Conservation (phyloP, 2,113 vertebrate species). For the Caracal caracal region DNA sequence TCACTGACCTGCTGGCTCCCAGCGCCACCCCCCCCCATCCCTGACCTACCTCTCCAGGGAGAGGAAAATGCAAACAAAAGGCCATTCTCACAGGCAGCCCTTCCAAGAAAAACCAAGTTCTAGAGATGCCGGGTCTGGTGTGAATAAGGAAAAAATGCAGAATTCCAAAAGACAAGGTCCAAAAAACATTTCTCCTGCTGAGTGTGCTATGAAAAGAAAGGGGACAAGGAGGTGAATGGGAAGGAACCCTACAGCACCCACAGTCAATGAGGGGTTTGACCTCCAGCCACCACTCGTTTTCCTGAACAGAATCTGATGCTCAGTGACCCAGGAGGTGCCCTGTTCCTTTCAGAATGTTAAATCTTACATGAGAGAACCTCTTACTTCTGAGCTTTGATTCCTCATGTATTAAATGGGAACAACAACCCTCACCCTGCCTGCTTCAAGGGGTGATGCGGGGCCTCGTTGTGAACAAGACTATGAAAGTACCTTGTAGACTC, state of each 20-base stretch:
- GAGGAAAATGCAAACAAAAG: constrained; percentile 73
- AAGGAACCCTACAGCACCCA: background rate
- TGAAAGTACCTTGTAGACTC: background rate
- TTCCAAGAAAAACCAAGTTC: constrained; percentile 76
- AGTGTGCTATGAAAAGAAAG: constrained; percentile 56
- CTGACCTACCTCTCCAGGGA: constrained; percentile 53
- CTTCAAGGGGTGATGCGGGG: fast-evolving
- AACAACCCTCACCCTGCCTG: fast-evolving
- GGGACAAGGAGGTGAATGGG: background rate
- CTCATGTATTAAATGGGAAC: background rate
- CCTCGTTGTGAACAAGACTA: fast-evolving
- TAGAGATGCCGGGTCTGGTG: constrained; percentile 68
- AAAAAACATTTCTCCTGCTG: constrained; percentile 60
- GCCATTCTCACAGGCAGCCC: constrained; percentile 71
- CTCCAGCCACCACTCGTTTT: background rate
- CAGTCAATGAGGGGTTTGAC: background rate
- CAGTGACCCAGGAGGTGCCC: background rate
- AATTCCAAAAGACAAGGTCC: constrained; percentile 67
- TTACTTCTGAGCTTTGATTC: background rate
- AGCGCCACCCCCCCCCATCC: background rate
- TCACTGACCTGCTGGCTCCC: constrained; percentile 49
- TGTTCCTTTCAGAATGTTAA: background rate
- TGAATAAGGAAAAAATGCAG: constrained; percentile 74
- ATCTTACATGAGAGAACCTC: background rate
- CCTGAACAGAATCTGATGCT: background rate